Evolutionary conservation across 2,113 vertebrate genomes (phyloP), one percentile per base, ranked within the genome.

Genomic region (Bubo blakistoni): DNA sequence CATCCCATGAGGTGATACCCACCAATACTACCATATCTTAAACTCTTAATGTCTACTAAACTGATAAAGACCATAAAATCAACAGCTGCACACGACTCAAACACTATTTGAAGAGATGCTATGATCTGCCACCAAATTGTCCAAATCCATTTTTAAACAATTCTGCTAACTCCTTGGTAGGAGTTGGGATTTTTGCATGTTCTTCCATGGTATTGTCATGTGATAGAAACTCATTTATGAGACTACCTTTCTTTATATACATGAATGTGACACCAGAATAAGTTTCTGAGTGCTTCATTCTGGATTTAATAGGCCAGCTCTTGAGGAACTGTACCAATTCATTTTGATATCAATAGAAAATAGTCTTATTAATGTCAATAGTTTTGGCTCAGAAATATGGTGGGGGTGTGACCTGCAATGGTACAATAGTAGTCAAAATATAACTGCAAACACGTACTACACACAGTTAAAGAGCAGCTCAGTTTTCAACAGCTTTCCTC

Each of bases 101-200:
- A 55, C 11, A 30, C 13, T 9, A 15, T 71, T 66, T 81, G 16
- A 90, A 94, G 11, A 59, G 7, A 55, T 59, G 10, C 16, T 79
- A 47, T 5, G 7, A 67, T 17, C 47, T 54, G 8, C 32, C n/a
- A 54, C 65, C 30, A 22, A 74, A 49, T 57, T 81, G 27, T 16
- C 47, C 34, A 54, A 69, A 78, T 7, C 15, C 0, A 19, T 47
- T 88, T 91, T 44, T 34, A 76, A 69, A 61, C 13, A 61, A 16
- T 36, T 80, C 26, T 76, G 7, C 9, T 17, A 40, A 29, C 8
- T 40, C 16, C 65, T 90, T 58, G 7, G 15, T 22, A 38, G 6
- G 11, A 2, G 3, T 22, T 3, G 0, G 30, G n/a, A 54, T 38
- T 84, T 58, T 42, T 4, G 0, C 9, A 29, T 4, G 11, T 61